Base-by-base conservation (phyloP, 2,888 invertebrate genomes). In the Noctua janthe region DNA sequence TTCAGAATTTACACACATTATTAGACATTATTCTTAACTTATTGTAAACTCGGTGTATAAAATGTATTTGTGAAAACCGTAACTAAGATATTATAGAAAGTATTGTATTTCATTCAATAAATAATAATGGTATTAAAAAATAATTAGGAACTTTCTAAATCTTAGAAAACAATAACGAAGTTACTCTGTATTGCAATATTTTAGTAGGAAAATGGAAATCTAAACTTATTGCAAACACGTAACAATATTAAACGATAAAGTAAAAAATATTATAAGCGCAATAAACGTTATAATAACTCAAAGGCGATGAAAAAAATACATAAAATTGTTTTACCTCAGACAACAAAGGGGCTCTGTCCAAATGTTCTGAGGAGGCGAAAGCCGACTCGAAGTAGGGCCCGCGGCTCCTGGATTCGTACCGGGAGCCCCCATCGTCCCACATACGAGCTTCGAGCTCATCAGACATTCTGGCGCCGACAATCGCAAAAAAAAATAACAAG, bases 391-490 rank as follows among this genome's bases (percentile, higher is more conserved):
- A 97, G 88, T 94, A 97, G 0, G 94, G 93, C 13, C 95, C 96
- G 3, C 94, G 94, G 77, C 92, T 92, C 74, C 95, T 91, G 82
- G 94, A 92, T 83, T 96, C 96, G 88, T 95, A 97, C 80, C 95
- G 92, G 70, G 96, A 94, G 75, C 93, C 93, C 56, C 94, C 96
- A 74, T 97, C 97, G 71, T 97, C 96, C 97, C 97, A 97, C 97
- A 97, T 97, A 90, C 96, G 94, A 82, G 97, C 96, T 87, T 97
- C 97, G 17, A 95, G 93, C 92, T 97, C 97, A 92, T 97, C 97
- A 96, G 97, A 97, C 97, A 97, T 97, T 91, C 96, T 96, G 96
- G 96, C 95, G 96, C 96, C 96, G 88, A 83, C 82, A 67, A 81
- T 87, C 86, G 88, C 90, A 56, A 86, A 89, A 86, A 89, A 85